These are phyloP conservation scores for Festucalex cinctus DNA, from an alignment of 2,113 vertebrate genomes.

Conservation along the genomic window DNA sequence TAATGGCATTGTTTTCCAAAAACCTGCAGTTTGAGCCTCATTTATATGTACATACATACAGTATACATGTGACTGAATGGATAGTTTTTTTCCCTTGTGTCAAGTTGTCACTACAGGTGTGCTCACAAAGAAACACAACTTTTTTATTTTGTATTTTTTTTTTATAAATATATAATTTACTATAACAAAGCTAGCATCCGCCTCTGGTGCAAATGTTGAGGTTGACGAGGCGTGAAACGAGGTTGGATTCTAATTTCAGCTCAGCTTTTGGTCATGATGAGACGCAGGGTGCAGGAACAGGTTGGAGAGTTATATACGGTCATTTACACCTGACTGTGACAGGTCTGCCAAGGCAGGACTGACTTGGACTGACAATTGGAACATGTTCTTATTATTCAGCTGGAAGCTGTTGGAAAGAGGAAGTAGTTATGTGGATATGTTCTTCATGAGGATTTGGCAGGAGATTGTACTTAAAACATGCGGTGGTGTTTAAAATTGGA, in stretches of 20 bases:
- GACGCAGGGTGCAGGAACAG: constrained; percentile 27
- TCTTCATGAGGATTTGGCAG: background rate
- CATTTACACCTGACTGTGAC: constrained; percentile 17
- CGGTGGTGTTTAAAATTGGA: background rate
- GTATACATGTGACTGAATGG: background rate
- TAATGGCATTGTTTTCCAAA: background rate
- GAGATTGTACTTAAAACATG: background rate
- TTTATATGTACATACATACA: background rate
- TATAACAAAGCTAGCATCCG: constrained; percentile 40
- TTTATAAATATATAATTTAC: constrained; percentile 44
- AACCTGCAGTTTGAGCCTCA: background rate
- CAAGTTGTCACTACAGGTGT: background rate
- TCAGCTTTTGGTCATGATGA: constrained; percentile 32
- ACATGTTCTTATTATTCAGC: constrained; percentile 29
- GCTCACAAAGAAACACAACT: constrained; percentile 23
- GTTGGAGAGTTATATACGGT: constrained; percentile 28
- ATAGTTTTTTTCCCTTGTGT: background rate
- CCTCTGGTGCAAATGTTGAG: constrained; percentile 55
- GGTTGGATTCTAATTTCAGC: constrained; percentile 59
- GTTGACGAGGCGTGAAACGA: constrained; percentile 59
- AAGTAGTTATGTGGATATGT: constrained; percentile 14
- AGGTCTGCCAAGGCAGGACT: constrained; percentile 26
- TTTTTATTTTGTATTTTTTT: no score
- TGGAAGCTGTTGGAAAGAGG: constrained; percentile 6
- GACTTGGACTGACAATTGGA: constrained; percentile 8